Evolutionary conservation across 2,113 vertebrate species (phyloP).

Genomic region (Carlito syrichta): DNA sequence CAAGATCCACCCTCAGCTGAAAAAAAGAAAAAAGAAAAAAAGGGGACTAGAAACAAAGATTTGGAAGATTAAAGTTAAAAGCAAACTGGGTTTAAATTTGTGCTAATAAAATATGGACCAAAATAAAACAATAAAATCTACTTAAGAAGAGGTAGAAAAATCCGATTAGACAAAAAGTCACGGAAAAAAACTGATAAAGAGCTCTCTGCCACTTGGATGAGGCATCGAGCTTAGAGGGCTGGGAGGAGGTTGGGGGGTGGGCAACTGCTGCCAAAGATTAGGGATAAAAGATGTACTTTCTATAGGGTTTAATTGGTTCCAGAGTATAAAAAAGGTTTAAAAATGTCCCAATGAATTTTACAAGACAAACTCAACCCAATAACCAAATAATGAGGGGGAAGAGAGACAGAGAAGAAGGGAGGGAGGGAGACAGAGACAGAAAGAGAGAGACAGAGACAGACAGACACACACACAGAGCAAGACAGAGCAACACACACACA

Average conservation of each 20-base stretch:
- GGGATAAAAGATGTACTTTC: not conserved
- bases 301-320: not conserved
- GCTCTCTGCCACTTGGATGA: not conserved
- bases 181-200: not conserved
- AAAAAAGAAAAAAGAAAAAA: too few species aligned
- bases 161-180: not conserved
- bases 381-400: not conserved
- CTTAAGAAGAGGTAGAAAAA: not conserved
- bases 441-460: not conserved
- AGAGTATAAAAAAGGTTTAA: not conserved
- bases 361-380: not conserved
- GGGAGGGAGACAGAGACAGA: not conserved
- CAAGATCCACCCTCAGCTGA: too few species aligned
- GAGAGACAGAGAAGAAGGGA: too few species aligned
- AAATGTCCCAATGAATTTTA: not conserved
- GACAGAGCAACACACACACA: too few species aligned
- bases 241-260: fast-evolving
- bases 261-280: not conserved
- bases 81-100: slow-evolving; percentile 9
- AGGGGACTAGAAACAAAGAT: not conserved
- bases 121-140: slow-evolving; percentile 23
- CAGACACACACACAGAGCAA: too few species aligned
- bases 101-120: slow-evolving; percentile 16
- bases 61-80: not conserved
- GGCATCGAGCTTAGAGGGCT: not conserved